Evolutionary conservation across 1,140 invertebrate species (phyloP).

Genomic region (Tetramorium alpestre): DNA sequence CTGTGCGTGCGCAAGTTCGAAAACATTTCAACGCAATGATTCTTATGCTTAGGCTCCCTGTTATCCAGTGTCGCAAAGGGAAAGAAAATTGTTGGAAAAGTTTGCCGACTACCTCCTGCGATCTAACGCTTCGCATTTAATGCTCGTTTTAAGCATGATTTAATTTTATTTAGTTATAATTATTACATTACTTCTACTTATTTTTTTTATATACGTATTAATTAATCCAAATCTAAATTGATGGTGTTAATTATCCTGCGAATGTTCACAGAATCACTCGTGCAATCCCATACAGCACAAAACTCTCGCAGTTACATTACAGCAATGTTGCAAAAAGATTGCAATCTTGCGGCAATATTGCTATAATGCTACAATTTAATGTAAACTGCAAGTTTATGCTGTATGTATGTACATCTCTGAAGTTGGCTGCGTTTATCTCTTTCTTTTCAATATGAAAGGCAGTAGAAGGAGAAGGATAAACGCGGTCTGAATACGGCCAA

Average conservation of each 20-base stretch:
- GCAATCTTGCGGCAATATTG: no score
- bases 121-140: neutral
- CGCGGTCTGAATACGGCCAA: no score
- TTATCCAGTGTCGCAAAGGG: neutral
- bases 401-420: no score
- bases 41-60: neutral
- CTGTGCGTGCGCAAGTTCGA: constrained; percentile 27
- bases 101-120: neutral
- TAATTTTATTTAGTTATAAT: neutral
- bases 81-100: neutral
- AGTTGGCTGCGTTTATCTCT: no score
- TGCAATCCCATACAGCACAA: no score
- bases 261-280: neutral
- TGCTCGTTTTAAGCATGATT: neutral
- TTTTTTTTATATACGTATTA: neutral
- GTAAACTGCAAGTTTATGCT: no score
- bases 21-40: constrained; percentile 41
- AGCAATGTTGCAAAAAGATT: no score
- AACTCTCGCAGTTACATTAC: no score
- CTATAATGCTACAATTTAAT: no score
- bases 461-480: no score
- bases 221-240: neutral
- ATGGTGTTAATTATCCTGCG: neutral
- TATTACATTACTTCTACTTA: neutral
- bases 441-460: no score